These are phyloP conservation scores for Metridium senile DNA, from an alignment of 92 coral and sea anemone genomes.

Conservation along the genomic window DNA sequence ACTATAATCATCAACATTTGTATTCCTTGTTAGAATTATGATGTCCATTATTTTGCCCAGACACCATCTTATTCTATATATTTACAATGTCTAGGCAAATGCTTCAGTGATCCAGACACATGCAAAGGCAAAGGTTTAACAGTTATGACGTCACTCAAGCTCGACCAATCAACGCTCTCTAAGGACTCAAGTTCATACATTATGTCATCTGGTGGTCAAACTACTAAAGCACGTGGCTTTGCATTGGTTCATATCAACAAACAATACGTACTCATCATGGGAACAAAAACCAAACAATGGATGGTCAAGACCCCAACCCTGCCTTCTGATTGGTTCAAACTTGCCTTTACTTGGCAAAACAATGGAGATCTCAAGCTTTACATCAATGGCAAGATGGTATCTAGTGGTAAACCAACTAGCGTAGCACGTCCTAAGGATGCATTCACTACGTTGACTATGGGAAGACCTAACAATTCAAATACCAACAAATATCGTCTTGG, in stretches of 20 bases:
- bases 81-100: conserved; percentile 48
- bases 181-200: conserved; percentile 67
- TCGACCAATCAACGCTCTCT: conserved; percentile 47
- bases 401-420: conserved; percentile 46
- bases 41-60: not conserved
- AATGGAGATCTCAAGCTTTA: conserved; percentile 63
- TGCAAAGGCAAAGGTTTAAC: conserved; percentile 78
- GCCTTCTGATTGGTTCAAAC: conserved; percentile 85
- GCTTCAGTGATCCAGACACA: conserved; percentile 83
- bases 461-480: conserved; percentile 82
- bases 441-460: conserved; percentile 68
- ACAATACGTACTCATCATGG: conserved; percentile 69
- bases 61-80: not conserved
- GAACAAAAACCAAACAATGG: conserved; percentile 79
- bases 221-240: conserved; percentile 84
- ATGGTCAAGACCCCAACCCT: conserved; percentile 65
- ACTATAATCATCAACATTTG: not conserved
- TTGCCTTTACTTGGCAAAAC: conserved; percentile 83
- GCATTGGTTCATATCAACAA: conserved; percentile 67
- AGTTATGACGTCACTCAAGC: conserved; percentile 66
- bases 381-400: conserved; percentile 65
- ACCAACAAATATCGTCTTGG: conserved; percentile 61
- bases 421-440: conserved; percentile 65
- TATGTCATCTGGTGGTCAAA: conserved; percentile 87
- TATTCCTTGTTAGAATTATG: not conserved